Conservation (phyloP, 2,113 vertebrate species). For the Pycnonotus jocosus region DNA sequence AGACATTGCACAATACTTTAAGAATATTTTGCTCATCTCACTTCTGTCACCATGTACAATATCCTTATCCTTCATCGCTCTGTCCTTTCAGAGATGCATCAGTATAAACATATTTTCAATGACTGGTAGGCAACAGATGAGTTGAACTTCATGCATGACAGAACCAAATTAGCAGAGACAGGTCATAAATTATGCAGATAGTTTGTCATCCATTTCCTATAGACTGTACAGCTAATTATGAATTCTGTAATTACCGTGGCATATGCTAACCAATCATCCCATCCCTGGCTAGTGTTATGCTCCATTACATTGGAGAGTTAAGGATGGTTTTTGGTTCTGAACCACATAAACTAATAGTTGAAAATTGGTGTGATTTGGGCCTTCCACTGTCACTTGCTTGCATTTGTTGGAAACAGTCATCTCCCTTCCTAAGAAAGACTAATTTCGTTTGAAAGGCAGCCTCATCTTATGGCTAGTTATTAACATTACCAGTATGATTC, state of each 20-base stretch:
- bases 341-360: background rate
- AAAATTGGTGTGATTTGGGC: background rate
- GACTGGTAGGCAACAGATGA: background rate
- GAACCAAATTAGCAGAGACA: constrained; percentile 35
- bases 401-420: background rate
- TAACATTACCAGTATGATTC: background rate
- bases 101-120: background rate
- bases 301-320: background rate
- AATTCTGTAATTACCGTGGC: constrained; percentile 44
- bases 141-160: constrained; percentile 34
- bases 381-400: background rate
- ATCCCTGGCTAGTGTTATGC: background rate
- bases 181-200: constrained; percentile 36
- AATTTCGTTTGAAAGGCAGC: background rate
- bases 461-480: background rate
- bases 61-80: background rate
- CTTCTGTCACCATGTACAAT: background rate
- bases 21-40: background rate
- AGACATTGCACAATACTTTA: background rate
- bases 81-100: background rate
- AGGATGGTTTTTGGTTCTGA: background rate
- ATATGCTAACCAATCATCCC: constrained; percentile 31
- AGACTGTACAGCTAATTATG: constrained; percentile 38
- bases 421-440: background rate
- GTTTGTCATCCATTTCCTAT: constrained; percentile 30